Evolutionary conservation across 2,888 invertebrate genomes (phyloP).

Genomic region (Cheilosia pagana): DNA sequence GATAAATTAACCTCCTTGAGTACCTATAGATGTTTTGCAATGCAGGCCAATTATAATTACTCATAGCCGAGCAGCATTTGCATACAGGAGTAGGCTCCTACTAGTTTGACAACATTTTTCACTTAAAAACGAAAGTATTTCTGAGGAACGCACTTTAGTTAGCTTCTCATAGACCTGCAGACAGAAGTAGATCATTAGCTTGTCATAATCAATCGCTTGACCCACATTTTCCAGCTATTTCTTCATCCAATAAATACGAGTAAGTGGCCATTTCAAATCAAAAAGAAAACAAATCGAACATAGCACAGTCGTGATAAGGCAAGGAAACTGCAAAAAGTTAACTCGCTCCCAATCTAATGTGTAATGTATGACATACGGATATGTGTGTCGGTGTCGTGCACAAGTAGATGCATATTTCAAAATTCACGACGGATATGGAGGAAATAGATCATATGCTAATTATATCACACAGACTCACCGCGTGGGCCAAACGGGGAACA

Average conservation of each 20-base stretch:
- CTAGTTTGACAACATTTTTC: not conserved
- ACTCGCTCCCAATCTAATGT: not conserved
- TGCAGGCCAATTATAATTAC: not conserved
- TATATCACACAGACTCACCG: constrained; percentile 11
- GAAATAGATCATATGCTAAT: constrained; percentile 40
- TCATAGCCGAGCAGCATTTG: not conserved
- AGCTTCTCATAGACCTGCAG: not conserved
- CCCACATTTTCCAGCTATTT: constrained; percentile 2
- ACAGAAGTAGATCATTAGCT: not conserved
- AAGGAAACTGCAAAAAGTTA: constrained; percentile 9
- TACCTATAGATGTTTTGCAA: too few species aligned
- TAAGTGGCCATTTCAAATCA: too few species aligned
- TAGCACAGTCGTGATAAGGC: constrained; percentile 23
- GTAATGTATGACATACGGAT: not conserved
- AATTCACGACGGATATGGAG: constrained; percentile 14
- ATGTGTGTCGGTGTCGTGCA: not conserved
- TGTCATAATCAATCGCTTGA: constrained; percentile 5
- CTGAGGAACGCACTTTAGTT: not conserved
- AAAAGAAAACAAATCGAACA: too few species aligned
- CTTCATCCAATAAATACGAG: too few species aligned
- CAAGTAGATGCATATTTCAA: not conserved
- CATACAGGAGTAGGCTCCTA: not conserved
- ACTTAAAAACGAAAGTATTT: constrained; percentile 15
- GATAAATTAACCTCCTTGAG: not conserved
- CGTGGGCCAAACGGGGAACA: constrained; percentile 37